Base-by-base conservation (phyloP, 2,113 vertebrate genomes). In the Anguilla rostrata region DNA sequence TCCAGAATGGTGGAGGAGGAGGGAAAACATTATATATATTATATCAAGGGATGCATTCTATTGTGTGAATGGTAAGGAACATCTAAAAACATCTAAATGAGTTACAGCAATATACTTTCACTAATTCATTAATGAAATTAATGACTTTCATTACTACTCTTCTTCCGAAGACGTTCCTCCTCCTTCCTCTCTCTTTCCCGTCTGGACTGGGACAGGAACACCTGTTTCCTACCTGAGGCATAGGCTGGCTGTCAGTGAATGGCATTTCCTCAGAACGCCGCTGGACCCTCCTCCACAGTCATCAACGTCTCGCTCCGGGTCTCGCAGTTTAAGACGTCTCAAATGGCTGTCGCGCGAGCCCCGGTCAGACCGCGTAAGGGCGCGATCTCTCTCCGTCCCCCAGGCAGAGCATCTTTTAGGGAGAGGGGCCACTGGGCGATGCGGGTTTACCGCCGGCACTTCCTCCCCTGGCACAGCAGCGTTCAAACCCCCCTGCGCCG, bases 221-320 rank as follows among this genome's bases (percentile, higher is more conserved):
- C 60, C 60, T 29, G 20, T 43, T 56, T 78, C 80, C 79, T 71
- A 71, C 85, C 79, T 86, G 26, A 81, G 34, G 53, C 0, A 49
- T 34, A n/a, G 78, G 22, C 15, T 66, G 78, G 16, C n/a, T 39
- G 60, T 84, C 83, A 8, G 60, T 12, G 8, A 84, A 0, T 41
- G 83, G 83, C 83, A 86, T 82, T 71, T 66, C 78, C 57, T 53
- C n/a, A 11, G 85, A n/a, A 22, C n/a, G 14, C 2, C 20, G 40
- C 60, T 29, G 39, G 79, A 66, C 39, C 16, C 22, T 12, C 56
- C 46, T n/a, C n/a, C 71, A 66, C n/a, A 0, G 14, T 41, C 26
- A 86, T 41, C 34, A 14, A 85, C 4, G 29, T 75, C 40, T 41
- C 29, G 66, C n/a, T 49, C 34, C 39, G 63, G 79, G 39, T 81